Base-by-base conservation (phyloP, 2,113 vertebrate species). In the Stegastes partitus region DNA sequence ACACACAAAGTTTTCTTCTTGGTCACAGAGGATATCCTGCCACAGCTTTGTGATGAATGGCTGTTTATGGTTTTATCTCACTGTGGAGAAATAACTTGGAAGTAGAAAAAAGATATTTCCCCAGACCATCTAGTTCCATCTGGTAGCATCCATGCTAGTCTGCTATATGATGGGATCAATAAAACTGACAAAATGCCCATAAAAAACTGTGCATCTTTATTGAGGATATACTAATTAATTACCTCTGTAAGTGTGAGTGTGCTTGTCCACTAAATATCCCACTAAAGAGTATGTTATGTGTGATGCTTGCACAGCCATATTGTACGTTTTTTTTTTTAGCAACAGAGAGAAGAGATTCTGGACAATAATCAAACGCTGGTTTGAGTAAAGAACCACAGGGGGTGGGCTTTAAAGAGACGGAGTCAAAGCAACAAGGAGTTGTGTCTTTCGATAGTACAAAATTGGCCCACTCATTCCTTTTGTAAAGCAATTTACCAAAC, bases 31-130 rank as follows among this genome's bases (percentile, higher is more conserved):
- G 71, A 87, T 78, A 66, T 76, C 57, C 81, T 85, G 85, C 81
- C 28, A 44, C 7, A 4, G 62, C 74, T 71, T 67, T 54, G 45
- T 89, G 89, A 91, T 90, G 83, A 91, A 92, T 91, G 79, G 67
- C 22, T 90, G 81, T 83, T 87, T 88, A 42, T 75, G 51, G 70
- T 85, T 88, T 89, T 83, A 88, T 89, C 85, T 86, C 23, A 49
- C 77, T 50, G 77, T 79, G 61, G 68, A 87, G 59, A 85, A 88
- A 86, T 80, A 81, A 87, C 54, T 86, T 77, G 22, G 64, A 55
- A 56, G 34, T 9, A 51, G 4, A 50, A 55, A 74, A 59, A 59
- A 79, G 10, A 84, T 49, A 68, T 73, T 78, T 84, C 71, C 74
- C 79, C 73, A 70, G 67, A 85, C 47, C 62, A 67, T 86, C 61